These are phyloP conservation scores for Eudemis profundana DNA, from an alignment of 2,888 invertebrate genomes.

Conservation along the genomic window DNA sequence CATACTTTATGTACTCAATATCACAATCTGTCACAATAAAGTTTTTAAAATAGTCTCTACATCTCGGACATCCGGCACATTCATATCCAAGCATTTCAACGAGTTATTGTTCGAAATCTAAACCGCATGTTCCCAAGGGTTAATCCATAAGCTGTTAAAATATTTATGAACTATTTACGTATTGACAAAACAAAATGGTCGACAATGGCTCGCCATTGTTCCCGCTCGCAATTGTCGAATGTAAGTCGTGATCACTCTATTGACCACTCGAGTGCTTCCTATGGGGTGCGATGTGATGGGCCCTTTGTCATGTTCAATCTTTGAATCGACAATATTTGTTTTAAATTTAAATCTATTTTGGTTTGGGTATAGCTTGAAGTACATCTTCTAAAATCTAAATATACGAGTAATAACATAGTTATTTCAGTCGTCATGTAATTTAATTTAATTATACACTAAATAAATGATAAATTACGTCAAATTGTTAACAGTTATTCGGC, in stretches of 20 bases:
- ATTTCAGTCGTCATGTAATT: too few relatives aligned
- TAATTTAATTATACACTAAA: too few relatives aligned
- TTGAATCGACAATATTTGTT: slow-evolving; percentile 39
- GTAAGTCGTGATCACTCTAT: slow-evolving; percentile 61
- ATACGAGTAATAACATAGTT: too few relatives aligned
- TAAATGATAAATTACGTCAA: too few relatives aligned
- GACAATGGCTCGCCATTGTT: slow-evolving; percentile 72
- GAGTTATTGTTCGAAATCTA: slow-evolving; percentile 41
- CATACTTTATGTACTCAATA: not conserved
- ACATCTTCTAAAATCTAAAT: too few relatives aligned
- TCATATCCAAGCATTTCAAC: slow-evolving; percentile 13
- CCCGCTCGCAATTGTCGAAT: slow-evolving; percentile 52
- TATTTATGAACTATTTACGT: slow-evolving; percentile 78
- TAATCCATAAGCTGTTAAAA: slow-evolving; percentile 75
- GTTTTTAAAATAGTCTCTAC: not conserved
- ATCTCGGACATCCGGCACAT: slow-evolving; percentile 44
- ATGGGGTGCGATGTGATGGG: slow-evolving; percentile 44
- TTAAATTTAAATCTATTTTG: slow-evolving; percentile 25
- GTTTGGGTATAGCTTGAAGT: not conserved
- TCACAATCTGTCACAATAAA: not conserved
- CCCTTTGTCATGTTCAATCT: slow-evolving; percentile 18
- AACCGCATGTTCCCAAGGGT: slow-evolving; percentile 59
- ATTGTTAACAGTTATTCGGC: too few relatives aligned
- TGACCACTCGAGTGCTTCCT: slow-evolving; percentile 76
- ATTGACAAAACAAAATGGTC: slow-evolving; percentile 78